These are phyloP conservation scores for Formica aserva DNA, from an alignment of 2,888 invertebrate species.

Conservation along the genomic window DNA sequence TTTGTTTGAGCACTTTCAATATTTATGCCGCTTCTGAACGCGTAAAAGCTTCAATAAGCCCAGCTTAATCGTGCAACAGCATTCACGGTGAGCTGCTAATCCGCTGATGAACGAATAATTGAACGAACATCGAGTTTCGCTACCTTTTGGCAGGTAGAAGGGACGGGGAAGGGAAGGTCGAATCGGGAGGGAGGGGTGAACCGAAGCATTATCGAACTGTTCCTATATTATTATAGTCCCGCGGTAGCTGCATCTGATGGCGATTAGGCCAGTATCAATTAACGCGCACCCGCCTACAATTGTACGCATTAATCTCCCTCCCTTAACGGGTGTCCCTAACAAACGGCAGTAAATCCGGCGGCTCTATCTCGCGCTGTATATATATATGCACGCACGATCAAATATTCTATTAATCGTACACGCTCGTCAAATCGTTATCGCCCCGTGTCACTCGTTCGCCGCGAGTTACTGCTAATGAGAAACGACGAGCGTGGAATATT, in stretches of 20 bases:
- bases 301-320: slow-evolving; percentile 77
- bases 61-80: slow-evolving; percentile 63
- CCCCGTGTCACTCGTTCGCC: slow-evolving; percentile 66
- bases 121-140: slow-evolving; percentile 68
- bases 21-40: slow-evolving; percentile 44
- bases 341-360: slow-evolving; percentile 73
- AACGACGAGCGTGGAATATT: slow-evolving; percentile 71
- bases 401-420: slow-evolving; percentile 76
- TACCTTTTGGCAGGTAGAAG: slow-evolving; percentile 41
- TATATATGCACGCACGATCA: slow-evolving; percentile 59
- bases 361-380: slow-evolving; percentile 64
- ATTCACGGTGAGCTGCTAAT: slow-evolving; percentile 67
- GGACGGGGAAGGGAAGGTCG: background rate
- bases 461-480: slow-evolving; percentile 74
- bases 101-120: slow-evolving; percentile 74
- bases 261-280: slow-evolving; percentile 79
- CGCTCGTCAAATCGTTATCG: slow-evolving; percentile 75
- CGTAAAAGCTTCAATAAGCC: slow-evolving; percentile 66
- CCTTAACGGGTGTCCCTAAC: slow-evolving; percentile 76
- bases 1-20: slow-evolving; percentile 53
- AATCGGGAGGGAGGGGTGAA: slow-evolving; percentile 8
- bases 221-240: slow-evolving; percentile 71
- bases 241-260: slow-evolving; percentile 73
- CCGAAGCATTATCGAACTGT: slow-evolving; percentile 71
- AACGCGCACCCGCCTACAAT: slow-evolving; percentile 74